Evolutionary conservation across 1,140 invertebrate genomes (phyloP).

Genomic region (Scaptomyza graminum): DNA sequence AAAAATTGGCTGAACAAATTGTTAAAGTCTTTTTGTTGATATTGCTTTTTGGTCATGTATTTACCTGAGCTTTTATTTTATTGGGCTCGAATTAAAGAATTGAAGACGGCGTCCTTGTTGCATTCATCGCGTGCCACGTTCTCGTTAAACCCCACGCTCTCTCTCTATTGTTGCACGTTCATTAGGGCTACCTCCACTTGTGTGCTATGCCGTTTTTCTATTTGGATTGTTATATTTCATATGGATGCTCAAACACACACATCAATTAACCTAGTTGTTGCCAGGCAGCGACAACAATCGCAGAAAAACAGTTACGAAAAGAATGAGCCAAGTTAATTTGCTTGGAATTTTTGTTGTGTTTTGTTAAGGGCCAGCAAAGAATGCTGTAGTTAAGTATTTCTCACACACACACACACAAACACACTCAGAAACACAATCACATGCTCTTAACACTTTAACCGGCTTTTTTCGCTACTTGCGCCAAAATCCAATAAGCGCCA

Average conservation of each 20-base stretch:
- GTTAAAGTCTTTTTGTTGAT: neutral
- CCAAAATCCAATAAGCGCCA: constrained; percentile 67
- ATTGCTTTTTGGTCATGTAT: constrained; percentile 3
- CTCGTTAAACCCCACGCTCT: neutral
- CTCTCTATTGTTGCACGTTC: constrained; percentile 44
- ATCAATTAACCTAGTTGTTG: constrained; percentile 70
- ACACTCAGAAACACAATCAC: neutral
- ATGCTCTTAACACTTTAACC: constrained; percentile 60
- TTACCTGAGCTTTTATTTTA: constrained; percentile 41
- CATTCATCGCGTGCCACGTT: constrained; percentile 44
- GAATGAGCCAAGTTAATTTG: constrained; percentile 75
- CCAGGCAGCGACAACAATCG: constrained; percentile 38
- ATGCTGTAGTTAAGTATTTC: constrained; percentile 53
- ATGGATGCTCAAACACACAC: constrained; percentile 53
- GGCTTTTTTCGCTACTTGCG: constrained; percentile 69
- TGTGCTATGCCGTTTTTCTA: constrained; percentile 40
- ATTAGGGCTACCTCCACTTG: constrained; percentile 19
- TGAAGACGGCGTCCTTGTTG: constrained; percentile 19
- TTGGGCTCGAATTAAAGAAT: constrained; percentile 6
- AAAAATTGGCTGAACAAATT: too few relatives aligned
- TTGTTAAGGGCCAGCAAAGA: constrained; percentile 1
- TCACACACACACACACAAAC: constrained; percentile 17
- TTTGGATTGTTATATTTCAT: constrained; percentile 38
- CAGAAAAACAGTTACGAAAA: constrained; percentile 30
- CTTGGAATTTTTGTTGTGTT: constrained; percentile 51